Percentiles rank a stretch among this genome's conserved stretches.
phyloP scores from a whole-genome alignment of 2,888 invertebrate species.

The Caenorhabditis angaria region DNA sequence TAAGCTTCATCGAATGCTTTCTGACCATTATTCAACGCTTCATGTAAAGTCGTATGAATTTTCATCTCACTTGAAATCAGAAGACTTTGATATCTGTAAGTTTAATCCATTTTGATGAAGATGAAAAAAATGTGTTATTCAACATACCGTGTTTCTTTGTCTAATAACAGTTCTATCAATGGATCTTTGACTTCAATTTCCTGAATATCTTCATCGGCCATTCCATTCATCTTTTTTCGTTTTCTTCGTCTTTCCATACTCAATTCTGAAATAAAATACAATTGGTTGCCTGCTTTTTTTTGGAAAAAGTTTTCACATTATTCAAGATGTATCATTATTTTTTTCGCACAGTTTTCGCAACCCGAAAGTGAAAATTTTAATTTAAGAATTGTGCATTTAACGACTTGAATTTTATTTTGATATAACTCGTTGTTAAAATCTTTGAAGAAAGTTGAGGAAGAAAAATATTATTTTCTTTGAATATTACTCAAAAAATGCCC shows the following conservation, averaged over 20 bases:
- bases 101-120: neutral
- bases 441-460: too few relatives aligned
- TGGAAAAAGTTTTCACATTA: too few relatives aligned
- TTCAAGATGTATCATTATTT: too few relatives aligned
- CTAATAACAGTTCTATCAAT: constrained; percentile 52
- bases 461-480: too few relatives aligned
- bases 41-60: constrained; percentile 46
- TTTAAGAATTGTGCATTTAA: too few relatives aligned
- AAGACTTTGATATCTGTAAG: constrained; percentile 51
- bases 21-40: constrained; percentile 40
- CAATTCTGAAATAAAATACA: constrained; percentile 52
- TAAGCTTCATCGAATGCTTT: constrained; percentile 53
- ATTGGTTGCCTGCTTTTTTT: neutral
- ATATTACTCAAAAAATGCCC: too few relatives aligned
- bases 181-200: constrained; percentile 43
- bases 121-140: neutral
- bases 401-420: too few relatives aligned
- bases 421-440: too few relatives aligned
- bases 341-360: too few relatives aligned
- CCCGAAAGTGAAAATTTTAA: too few relatives aligned
- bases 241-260: constrained; percentile 69
- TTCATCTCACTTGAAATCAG: constrained; percentile 45
- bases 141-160: constrained; percentile 47
- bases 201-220: constrained; percentile 38
- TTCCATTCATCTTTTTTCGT: constrained; percentile 52